A percentile compares a stretch with the other conserved stretches of the same genome.
Evolutionary conservation across 2,113 vertebrate species (phyloP).

Genomic region (Mesembrinibis cayennensis): DNA sequence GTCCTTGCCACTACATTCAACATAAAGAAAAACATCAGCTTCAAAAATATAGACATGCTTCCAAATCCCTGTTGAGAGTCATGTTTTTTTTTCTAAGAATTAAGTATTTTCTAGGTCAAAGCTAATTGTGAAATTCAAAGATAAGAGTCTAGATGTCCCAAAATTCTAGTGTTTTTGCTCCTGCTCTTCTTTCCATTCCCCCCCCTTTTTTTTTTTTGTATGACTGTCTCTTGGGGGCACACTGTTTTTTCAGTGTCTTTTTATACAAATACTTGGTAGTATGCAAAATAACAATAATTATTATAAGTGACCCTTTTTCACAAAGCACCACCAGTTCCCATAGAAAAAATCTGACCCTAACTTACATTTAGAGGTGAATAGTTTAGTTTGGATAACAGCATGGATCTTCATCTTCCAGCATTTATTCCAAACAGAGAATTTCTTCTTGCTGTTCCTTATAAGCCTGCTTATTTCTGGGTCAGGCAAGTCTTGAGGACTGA

Average conservation of each 20-base stretch:
- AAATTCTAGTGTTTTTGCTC: not conserved
- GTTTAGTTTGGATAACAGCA: not conserved
- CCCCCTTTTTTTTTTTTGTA: not conserved
- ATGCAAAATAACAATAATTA: not conserved
- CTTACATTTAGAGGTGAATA: not conserved
- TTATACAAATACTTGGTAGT: not conserved
- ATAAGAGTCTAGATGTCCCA: not conserved
- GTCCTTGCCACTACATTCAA: not conserved
- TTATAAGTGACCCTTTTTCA: not conserved
- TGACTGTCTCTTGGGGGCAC: not conserved
- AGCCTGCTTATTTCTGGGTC: not conserved
- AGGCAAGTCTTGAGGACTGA: not conserved
- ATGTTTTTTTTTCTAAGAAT: not conserved
- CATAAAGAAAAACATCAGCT: not conserved
- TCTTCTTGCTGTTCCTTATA: not conserved
- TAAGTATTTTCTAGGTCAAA: not conserved
- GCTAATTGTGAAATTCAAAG: not conserved
- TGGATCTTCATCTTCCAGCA: not conserved
- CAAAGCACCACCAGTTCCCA: not conserved
- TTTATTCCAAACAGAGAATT: not conserved
- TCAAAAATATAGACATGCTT: not conserved
- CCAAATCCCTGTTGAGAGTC: not conserved
- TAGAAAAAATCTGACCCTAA: not conserved
- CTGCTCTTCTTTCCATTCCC: not conserved
- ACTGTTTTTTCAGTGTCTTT: not conserved